Conservation (phyloP, 1,140 invertebrate genomes). For the Psix sp. region DNA sequence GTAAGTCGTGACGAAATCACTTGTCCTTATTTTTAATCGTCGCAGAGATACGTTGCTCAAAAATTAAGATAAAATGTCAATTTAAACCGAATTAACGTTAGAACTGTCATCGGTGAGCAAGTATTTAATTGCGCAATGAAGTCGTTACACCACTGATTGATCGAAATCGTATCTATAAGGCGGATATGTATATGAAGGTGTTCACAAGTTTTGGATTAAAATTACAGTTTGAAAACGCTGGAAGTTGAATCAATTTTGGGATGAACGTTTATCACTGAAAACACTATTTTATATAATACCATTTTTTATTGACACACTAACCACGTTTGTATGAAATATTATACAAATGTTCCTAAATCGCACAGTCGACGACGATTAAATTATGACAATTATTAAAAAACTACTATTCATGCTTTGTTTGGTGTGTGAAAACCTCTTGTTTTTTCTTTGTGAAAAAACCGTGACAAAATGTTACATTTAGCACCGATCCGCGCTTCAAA, state of each 20-base stretch:
- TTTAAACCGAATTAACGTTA: too few relatives aligned
- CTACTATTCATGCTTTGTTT: conserved; percentile 7
- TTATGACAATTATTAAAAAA: conserved; percentile 9
- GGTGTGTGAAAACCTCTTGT: neutral
- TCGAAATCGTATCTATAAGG: too few relatives aligned
- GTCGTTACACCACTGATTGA: too few relatives aligned
- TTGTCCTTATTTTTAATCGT: neutral
- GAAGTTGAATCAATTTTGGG: too few relatives aligned
- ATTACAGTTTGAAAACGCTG: too few relatives aligned
- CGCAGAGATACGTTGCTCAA: neutral
- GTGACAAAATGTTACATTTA: too few relatives aligned
- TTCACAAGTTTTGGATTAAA: neutral
- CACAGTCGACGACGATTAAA: conserved; percentile 2
- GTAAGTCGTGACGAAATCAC: conserved; percentile 20
- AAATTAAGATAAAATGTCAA: neutral
- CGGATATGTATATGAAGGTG: too few relatives aligned
- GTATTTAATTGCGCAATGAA: too few relatives aligned
- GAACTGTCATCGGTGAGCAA: too few relatives aligned
- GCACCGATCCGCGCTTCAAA: too few relatives aligned
- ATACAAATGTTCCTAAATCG: conserved; percentile 30
- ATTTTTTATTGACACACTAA: conserved; percentile 38
- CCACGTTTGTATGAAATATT: conserved; percentile 30
- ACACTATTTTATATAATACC: conserved; percentile 11
- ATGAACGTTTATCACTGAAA: neutral
- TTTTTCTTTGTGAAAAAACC: too few relatives aligned